phyloP scores from a whole-genome alignment of 2,113 vertebrate species.

The Synodontis membranacea region DNA sequence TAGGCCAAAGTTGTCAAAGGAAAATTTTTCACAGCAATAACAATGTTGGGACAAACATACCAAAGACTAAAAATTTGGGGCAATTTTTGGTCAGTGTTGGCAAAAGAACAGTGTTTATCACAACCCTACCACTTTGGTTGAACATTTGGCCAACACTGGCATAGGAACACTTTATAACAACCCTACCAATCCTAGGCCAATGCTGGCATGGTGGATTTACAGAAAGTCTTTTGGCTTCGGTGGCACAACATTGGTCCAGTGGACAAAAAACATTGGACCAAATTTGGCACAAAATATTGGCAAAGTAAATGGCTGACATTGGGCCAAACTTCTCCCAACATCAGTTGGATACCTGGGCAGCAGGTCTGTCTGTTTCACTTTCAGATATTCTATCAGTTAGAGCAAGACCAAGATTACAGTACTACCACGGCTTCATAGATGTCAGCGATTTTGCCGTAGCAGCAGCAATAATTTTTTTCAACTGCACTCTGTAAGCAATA shows the following conservation, averaged over 20 bases:
- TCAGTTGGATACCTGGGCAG: conserved; percentile 1
- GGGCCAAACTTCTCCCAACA: not conserved
- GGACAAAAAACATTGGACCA: not conserved
- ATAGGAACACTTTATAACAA: not conserved
- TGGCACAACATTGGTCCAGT: not conserved
- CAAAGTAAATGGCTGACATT: not conserved
- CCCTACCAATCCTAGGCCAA: not conserved
- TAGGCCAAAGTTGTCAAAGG: not conserved
- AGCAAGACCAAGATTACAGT: conserved; percentile 28
- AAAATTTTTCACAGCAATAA: not conserved
- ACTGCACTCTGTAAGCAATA: not conserved
- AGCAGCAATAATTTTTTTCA: conserved; percentile 41
- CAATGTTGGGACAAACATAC: not conserved
- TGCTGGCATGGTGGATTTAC: not conserved
- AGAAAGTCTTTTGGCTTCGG: not conserved
- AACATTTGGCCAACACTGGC: not conserved
- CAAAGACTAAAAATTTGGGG: not conserved
- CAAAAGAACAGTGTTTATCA: not conserved
- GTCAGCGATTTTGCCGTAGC: conserved; percentile 65
- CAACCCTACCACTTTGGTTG: not conserved
- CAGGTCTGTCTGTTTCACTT: conserved; percentile 19
- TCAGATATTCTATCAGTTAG: conserved; percentile 13
- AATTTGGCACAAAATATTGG: not conserved
- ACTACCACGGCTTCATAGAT: conserved; percentile 57
- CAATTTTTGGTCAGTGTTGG: not conserved